Base-by-base conservation (phyloP, 2,888 invertebrate species). In the Dynastes grantii region DNA sequence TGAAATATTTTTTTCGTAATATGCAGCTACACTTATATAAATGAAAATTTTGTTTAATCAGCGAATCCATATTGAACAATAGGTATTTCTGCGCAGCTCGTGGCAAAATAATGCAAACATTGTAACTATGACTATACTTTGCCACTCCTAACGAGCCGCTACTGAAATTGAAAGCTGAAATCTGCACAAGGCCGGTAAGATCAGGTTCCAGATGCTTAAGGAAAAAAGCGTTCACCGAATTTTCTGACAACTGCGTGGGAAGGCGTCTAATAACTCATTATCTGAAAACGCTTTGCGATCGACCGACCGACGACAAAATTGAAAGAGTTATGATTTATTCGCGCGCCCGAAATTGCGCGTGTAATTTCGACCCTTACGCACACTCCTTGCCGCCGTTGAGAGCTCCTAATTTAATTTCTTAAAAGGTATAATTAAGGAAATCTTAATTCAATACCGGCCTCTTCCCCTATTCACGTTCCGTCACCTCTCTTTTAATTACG, bases 271-370 rank as follows among this genome's bases (percentile, higher is more conserved):
- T 55, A 55, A 55, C 16, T 16, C 55, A 55, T 55, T 16, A 55
- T 55, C 55, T 4, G 16, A 55, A 55, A 16, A 55, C n/a, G 55
- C 55, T 55, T 55, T 55, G 45, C 45, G 53, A 55, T 67, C 55
- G 55, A n/a, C 40, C 51, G 22, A 11, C 16, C 13, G 16, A 2
- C 37, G 76, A 55, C 16, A 55, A 55, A 65, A 76, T 76, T 65
- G 76, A 76, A 76, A 76, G 65, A 76, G 53, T 76, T 65, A 67
- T 76, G 76, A 76, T 76, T 76, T 76, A 76, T 76, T n/a, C 67
- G 55, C 55, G 55, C 55, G 55, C n/a, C 11, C 55, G 55, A 55
- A 55, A 55, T 55, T 55, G 16, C 16, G 13, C 55, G 55, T 55
- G 55, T n/a, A 55, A 55, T n/a, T 55, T 55, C 0, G 5, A n/a